Percentiles rank a stretch among this genome's conserved stretches.
Evolutionary conservation across 2,797 vertebrate species (phyloP).

Genomic region (Scarus forsteni): DNA sequence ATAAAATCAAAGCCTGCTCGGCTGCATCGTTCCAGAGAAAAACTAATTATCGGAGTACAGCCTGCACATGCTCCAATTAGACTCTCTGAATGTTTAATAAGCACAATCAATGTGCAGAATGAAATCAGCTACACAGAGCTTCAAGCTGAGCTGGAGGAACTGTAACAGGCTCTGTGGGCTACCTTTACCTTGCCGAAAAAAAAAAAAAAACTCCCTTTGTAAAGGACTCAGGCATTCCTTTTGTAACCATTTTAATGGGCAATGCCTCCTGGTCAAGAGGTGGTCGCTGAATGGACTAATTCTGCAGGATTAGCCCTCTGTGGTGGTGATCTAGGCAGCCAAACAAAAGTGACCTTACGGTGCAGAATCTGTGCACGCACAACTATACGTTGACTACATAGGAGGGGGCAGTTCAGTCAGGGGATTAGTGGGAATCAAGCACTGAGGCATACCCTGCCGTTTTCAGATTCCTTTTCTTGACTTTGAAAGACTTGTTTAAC

Average conservation of each 20-base stretch:
- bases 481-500: constrained; percentile 73
- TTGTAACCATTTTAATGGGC: constrained; percentile 80
- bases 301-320: constrained; percentile 76
- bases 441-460: constrained; percentile 46
- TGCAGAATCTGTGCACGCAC: constrained; percentile 62
- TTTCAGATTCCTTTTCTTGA: constrained; percentile 61
- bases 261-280: constrained; percentile 76
- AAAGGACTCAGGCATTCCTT: constrained; percentile 75
- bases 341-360: constrained; percentile 75
- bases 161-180: constrained; percentile 68
- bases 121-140: constrained; percentile 49
- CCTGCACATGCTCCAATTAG: constrained; percentile 67
- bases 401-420: constrained; percentile 60
- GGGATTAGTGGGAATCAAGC: constrained; percentile 70
- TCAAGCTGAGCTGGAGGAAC: constrained; percentile 57
- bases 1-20: constrained; percentile 42
- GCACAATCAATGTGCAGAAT: constrained; percentile 65
- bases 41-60: constrained; percentile 38
- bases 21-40: constrained; percentile 26
- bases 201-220: constrained; percentile 45
- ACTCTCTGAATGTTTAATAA: constrained; percentile 71
- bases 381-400: constrained; percentile 67
- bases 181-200: constrained; percentile 62
- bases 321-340: constrained; percentile 66
- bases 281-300: constrained; percentile 75